Evolutionary conservation across 2,113 vertebrate species (phyloP).

Genomic region (Petaurus breviceps): DNA sequence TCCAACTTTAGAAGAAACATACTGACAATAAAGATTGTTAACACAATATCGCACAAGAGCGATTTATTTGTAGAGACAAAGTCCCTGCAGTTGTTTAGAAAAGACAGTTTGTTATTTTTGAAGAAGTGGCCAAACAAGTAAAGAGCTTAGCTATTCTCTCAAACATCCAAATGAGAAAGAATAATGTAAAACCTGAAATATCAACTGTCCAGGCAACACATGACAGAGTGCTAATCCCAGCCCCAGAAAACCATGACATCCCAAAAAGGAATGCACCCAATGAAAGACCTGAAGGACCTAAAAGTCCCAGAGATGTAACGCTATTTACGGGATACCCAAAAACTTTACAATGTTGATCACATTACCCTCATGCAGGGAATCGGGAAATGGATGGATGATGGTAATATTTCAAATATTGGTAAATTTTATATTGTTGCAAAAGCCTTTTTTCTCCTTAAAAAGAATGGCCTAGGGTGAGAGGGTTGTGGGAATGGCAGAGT

Average conservation of each 20-base stretch:
- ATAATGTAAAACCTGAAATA: not conserved
- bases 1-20: rapidly evolving
- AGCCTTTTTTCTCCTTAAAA: not conserved
- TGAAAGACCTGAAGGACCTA: not conserved
- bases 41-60: rapidly evolving
- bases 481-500: not conserved
- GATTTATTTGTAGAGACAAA: not conserved
- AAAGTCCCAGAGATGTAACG: not conserved
- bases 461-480: not conserved
- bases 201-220: not conserved
- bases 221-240: not conserved
- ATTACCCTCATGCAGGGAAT: not conserved
- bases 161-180: not conserved
- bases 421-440: not conserved
- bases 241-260: not conserved
- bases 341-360: not conserved
- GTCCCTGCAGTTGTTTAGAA: not conserved
- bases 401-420: not conserved
- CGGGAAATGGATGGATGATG: not conserved
- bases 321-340: not conserved
- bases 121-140: not conserved
- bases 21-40: not conserved
- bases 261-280: not conserved
- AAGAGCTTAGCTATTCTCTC: not conserved
- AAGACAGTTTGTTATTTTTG: too few relatives aligned